Evolutionary conservation across 1,140 invertebrate genomes (phyloP).

Genomic region (Papilio glaucus): DNA sequence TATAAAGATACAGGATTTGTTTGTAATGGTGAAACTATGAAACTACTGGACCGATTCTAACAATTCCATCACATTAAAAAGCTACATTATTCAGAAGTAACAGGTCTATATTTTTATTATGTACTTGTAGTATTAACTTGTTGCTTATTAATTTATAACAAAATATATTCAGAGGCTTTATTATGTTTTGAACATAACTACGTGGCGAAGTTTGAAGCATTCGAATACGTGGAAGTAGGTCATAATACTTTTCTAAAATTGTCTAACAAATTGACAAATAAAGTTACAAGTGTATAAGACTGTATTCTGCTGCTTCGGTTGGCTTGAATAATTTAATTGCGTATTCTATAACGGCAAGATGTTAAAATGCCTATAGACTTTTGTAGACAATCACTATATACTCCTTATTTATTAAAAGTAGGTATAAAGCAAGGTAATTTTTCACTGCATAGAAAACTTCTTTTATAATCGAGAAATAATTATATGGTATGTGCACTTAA

Average conservation of each 20-base stretch:
- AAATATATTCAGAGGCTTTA: background rate
- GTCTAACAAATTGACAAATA: constrained; percentile 25
- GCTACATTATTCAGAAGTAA: too few species aligned
- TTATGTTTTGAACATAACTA: background rate
- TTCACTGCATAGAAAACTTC: background rate
- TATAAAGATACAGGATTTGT: too few species aligned
- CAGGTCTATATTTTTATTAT: too few species aligned
- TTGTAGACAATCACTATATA: background rate
- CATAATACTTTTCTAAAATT: constrained; percentile 24
- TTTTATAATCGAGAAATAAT: too few species aligned
- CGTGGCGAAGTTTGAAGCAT: constrained; percentile 22
- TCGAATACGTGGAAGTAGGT: constrained; percentile 26
- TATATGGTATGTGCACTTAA: too few species aligned
- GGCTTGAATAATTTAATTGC: constrained; percentile 33
- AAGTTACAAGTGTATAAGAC: constrained; percentile 13
- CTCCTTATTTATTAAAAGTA: background rate
- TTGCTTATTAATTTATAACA: background rate
- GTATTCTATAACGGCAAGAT: background rate
- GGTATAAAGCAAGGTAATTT: background rate
- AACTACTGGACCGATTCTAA: too few species aligned
- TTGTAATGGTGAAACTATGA: too few species aligned
- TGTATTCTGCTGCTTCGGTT: background rate
- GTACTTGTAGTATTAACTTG: too few species aligned
- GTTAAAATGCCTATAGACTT: background rate
- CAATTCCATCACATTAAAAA: too few species aligned